Evolutionary conservation across 53 echinoderm and acorn worm genomes (phyloP).

Genomic region (Temnopleurus reevesii): DNA sequence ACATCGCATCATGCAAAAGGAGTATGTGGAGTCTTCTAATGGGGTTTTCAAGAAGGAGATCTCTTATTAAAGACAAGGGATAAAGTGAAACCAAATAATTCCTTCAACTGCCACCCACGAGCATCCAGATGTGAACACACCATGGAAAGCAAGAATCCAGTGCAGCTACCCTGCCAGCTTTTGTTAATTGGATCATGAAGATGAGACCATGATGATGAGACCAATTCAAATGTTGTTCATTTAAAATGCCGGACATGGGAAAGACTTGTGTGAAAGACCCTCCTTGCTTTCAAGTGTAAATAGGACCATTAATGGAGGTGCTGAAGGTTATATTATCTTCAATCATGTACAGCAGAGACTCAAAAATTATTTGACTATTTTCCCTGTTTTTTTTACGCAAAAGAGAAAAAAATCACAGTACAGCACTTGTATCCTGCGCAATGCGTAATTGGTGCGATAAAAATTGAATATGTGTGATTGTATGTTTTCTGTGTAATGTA

Average conservation of each 20-base stretch:
- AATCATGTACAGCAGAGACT: conserved; percentile 12
- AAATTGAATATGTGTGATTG: conserved; percentile 16
- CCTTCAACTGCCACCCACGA: neutral
- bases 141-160: neutral
- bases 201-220: too few species aligned
- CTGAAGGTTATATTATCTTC: neutral
- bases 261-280: neutral
- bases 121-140: neutral
- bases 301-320: conserved; percentile 35
- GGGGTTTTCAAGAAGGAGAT: neutral
- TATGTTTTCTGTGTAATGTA: neutral
- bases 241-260: neutral
- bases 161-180: neutral
- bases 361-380: conserved; percentile 27
- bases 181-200: too few species aligned
- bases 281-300: conserved; percentile 51
- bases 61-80: neutral
- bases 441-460: neutral
- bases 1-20: neutral
- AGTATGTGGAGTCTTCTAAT: neutral
- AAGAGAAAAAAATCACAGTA: conserved; percentile 31
- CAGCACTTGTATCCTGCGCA: conserved; percentile 19
- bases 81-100: neutral
- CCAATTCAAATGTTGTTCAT: too few species aligned
- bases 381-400: conserved; percentile 47